Percentiles rank a stretch among this genome's conserved stretches.
These are phyloP conservation scores for Bombus turneri DNA, from an alignment of 1,140 invertebrate species.

Conservation along the genomic window DNA sequence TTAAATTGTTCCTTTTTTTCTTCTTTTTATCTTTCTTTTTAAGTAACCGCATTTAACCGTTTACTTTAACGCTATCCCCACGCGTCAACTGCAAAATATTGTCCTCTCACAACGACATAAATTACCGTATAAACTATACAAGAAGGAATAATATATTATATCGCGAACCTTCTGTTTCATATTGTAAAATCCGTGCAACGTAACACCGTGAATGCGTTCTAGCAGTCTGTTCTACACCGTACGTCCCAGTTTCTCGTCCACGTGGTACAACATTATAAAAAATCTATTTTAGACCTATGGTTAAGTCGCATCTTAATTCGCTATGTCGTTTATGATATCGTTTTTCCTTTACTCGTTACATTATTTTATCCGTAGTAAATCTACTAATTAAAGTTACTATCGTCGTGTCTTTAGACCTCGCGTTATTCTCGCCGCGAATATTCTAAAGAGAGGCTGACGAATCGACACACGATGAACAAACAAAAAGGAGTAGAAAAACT, in stretches of 20 bases:
- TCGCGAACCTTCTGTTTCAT: neutral
- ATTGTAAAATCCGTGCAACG: neutral
- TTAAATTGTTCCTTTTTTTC: neutral
- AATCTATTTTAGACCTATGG: slow-evolving; percentile 62
- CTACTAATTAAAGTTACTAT: slow-evolving; percentile 44
- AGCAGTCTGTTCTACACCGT: slow-evolving; percentile 27
- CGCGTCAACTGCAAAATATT: slow-evolving; percentile 52
- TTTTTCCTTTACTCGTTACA: slow-evolving; percentile 47
- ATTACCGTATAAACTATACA: slow-evolving; percentile 63
- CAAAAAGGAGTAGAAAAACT: neutral
- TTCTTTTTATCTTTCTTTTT: neutral
- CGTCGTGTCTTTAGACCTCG: slow-evolving; percentile 38
- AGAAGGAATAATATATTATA: slow-evolving; percentile 53
- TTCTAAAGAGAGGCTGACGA: slow-evolving; percentile 2
- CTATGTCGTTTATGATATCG: slow-evolving; percentile 63
- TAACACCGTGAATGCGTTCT: slow-evolving; percentile 21
- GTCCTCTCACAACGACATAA: slow-evolving; percentile 61
- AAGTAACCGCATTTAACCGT: neutral
- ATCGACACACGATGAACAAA: neutral
- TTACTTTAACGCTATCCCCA: slow-evolving; percentile 7
- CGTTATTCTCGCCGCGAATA: slow-evolving; percentile 9
- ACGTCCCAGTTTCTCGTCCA: slow-evolving; percentile 2
- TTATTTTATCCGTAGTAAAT: slow-evolving; percentile 59
- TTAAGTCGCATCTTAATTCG: slow-evolving; percentile 55
- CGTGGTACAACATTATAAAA: slow-evolving; percentile 65